Evolutionary conservation across 1,140 invertebrate species (phyloP).

Genomic region (Pachyrhynchus sulphureomaculatus): DNA sequence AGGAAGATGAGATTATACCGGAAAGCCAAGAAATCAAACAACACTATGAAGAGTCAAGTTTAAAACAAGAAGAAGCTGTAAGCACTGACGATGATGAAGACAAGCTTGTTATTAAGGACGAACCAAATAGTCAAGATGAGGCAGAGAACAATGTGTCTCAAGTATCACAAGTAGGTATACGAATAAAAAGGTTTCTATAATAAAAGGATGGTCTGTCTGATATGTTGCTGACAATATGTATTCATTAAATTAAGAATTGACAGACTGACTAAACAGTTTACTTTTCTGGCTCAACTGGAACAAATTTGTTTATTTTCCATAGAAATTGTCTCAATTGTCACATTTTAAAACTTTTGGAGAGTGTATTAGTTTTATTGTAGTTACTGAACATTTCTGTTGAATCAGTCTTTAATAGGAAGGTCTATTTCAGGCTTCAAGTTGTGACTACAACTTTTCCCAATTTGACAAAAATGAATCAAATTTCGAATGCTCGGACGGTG

Average conservation of each 20-base stretch:
- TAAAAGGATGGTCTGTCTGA: no score
- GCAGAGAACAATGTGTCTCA: constrained; percentile 41
- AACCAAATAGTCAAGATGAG: constrained; percentile 42
- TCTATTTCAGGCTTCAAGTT: constrained; percentile 56
- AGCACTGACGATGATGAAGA: constrained; percentile 47
- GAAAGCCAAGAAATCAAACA: no score
- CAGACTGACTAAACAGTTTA: no score
- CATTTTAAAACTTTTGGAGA: constrained; percentile 53
- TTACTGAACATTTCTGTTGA: constrained; percentile 70
- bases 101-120: constrained; percentile 47
- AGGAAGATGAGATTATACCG: constrained; percentile 49
- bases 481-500: constrained; percentile 49
- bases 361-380: constrained; percentile 50
- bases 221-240: no score
- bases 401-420: no score
- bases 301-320: no score
- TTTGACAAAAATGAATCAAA: constrained; percentile 58
- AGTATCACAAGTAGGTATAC: no score
- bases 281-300: no score
- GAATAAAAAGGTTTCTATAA: no score
- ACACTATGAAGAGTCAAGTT: constrained; percentile 26
- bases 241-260: no score
- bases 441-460: constrained; percentile 66
- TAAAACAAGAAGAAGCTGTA: constrained; percentile 30
- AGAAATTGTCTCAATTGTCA: constrained; percentile 38